Percentiles rank a stretch among this genome's conserved stretches.
Evolutionary conservation across 2,888 invertebrate genomes (phyloP).

Genomic region (Dione juno): DNA sequence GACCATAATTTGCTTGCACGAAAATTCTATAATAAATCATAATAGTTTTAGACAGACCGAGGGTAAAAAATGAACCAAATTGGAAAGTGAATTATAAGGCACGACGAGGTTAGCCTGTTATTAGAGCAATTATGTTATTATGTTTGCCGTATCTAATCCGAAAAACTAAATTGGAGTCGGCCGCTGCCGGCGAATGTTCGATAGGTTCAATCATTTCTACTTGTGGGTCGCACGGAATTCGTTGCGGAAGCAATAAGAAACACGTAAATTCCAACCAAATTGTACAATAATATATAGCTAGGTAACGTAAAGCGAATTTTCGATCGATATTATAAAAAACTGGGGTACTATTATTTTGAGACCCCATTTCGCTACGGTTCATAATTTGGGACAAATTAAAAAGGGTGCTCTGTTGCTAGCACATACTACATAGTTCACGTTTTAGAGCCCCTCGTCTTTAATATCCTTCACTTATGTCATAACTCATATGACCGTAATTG

Average conservation of each 20-base stretch:
- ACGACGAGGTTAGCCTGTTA: constrained; percentile 78
- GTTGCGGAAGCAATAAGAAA: constrained; percentile 83
- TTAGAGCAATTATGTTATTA: constrained; percentile 84
- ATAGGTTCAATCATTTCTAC: constrained; percentile 80
- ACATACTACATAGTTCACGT: constrained; percentile 81
- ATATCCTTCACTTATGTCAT: constrained; percentile 83
- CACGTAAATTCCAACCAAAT: constrained; percentile 78
- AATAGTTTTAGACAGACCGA: constrained; percentile 81
- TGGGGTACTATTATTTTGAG: constrained; percentile 56
- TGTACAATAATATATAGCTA: constrained; percentile 67
- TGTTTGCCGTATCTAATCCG: constrained; percentile 83
- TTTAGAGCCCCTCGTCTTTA: constrained; percentile 80
- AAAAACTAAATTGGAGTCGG: constrained; percentile 83
- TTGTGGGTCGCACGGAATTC: constrained; percentile 83
- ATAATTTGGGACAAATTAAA: constrained; percentile 79
- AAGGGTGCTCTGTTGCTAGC: constrained; percentile 74
- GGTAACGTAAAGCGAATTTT: constrained; percentile 59
- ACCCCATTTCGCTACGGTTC: constrained; percentile 74
- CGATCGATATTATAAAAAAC: constrained; percentile 53
- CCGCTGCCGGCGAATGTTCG: constrained; percentile 81
- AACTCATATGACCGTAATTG: constrained; percentile 83
- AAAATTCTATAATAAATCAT: constrained; percentile 83
- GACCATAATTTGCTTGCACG: constrained; percentile 81
- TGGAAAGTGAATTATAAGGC: constrained; percentile 84
- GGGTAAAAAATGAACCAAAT: constrained; percentile 81